Evolutionary conservation across 2,888 invertebrate genomes (phyloP), one percentile per base, ranked within the genome.

Genomic region (Invenusta paracnida): DNA sequence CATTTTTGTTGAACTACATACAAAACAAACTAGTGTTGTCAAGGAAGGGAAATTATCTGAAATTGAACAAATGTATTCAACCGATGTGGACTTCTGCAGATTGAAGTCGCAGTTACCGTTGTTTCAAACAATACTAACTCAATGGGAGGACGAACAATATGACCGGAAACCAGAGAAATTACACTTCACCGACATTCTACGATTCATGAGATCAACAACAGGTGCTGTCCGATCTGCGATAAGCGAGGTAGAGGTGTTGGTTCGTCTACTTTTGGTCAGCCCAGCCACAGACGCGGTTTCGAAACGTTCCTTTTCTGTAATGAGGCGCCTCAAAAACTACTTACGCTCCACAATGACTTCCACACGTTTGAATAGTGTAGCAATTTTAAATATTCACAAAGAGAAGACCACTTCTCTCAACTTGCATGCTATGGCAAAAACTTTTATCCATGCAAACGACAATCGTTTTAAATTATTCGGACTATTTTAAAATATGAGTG

Each of bases 401-500:
- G 73, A 73, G 17, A 73, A 73, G 73, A 23, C 73, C 5, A 13
- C 73, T 73, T 73, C 73, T 23, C 23, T 73, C 5, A 73, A 73
- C 73, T 23, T 73, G 17, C 17, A 73, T 25, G 5, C 17, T 73
- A 73, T 73, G 5, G 73, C 73, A 73, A n/a, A 73, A 5, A 13
- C 2, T n/a, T 73, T 73, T 23, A 25, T 73, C 11, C 25, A 73
- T 2, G 2, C 27, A 5, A 73, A 73, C 23, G 73, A 23, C 27
- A 25, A 5, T 13, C 73, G 73, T 73, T 73, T 73, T 73, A 73
- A 13, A 23, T 48, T 5, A 73, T 23, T 73, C 2, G 73, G 73
- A 73, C 73, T 13, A 73, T 73, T 73, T 73, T 73, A 73, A 73
- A 5, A 25, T 73, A 73, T 73, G n/a, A n/a, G n/a, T n/a, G n/a